Evolutionary conservation across 2,113 vertebrate species (phyloP), one percentile per base, ranked within the genome.

Genomic region (Trochalopteron elliotii): DNA sequence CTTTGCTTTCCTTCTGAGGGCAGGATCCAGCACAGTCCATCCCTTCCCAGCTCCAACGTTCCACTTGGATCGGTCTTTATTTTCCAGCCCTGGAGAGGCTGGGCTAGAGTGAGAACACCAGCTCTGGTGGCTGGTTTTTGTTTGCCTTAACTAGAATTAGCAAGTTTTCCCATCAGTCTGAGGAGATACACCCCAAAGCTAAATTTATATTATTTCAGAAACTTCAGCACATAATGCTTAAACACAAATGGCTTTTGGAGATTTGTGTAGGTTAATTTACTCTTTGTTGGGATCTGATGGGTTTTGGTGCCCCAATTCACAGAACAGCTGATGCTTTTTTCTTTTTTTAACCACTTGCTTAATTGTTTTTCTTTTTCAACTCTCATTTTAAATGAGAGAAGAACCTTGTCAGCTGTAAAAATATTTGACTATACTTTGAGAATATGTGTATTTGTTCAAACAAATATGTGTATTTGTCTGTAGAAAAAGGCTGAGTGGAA

Each of bases 231-330:
- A 22, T 83, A 70, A 76, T 90, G 56, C 70, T 96, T 94, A 83
- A 96, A 82, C 59, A 74, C 12, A 33, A 92, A 70, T 92, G 88
- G 91, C 91, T 96, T 97, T 94, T 96, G 79, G 86, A 65, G 89
- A 53, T 90, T 80, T 89, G 69, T 89, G 88, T 92, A 69, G 83
- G 44, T 76, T 35, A 4, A 63, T 89, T 96, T 94, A 65, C 59
- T 82, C 33, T 20, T 9, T 40, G 6, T 31, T 75, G 61, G 76
- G 61, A 31, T 75, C 19, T 91, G 70, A 75, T 93, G 76, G 83
- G 93, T 89, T 12, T 19, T 61, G 63, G 25, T 79, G 85, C 28
- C 31, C 16, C 10, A 45, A 15, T 39, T 63, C 53, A 50, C 2
- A 3, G 31, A 49, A 75, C 45, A 57, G 37, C 45, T 89, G 59